Conservation (phyloP, 1,140 invertebrate genomes). For the Diachasmimorpha longicaudata region DNA sequence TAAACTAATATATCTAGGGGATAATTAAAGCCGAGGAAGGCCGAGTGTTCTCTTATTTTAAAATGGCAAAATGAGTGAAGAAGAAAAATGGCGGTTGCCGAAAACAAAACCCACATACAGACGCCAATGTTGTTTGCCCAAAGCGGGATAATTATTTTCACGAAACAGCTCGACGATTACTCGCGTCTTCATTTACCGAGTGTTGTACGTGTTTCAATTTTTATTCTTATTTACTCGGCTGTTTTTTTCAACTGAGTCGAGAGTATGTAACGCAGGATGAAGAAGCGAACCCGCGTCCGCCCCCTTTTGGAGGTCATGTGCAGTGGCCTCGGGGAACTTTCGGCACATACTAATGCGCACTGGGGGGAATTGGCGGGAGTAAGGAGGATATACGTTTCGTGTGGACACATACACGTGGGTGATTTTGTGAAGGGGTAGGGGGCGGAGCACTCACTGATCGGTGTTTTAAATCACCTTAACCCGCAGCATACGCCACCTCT, state of each 20-base stretch:
- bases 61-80: not conserved
- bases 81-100: not conserved
- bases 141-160: slow-evolving; percentile 54
- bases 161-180: slow-evolving; percentile 38
- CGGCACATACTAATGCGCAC: slow-evolving; percentile 6
- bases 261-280: not conserved
- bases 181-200: slow-evolving; percentile 54
- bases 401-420: not conserved
- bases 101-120: slow-evolving; percentile 1
- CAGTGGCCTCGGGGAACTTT: slow-evolving; percentile 40
- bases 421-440: slow-evolving; percentile 17
- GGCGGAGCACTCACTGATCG: slow-evolving; percentile 40
- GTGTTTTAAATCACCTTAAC: slow-evolving; percentile 56
- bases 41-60: not conserved
- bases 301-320: slow-evolving; percentile 29
- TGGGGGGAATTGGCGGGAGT: not conserved
- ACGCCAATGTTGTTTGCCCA: slow-evolving; percentile 29
- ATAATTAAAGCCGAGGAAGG: not conserved
- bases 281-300: slow-evolving; percentile 34
- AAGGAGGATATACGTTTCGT: not conserved
- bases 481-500: slow-evolving; percentile 18
- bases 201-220: slow-evolving; percentile 24
- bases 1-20: not conserved
- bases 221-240: slow-evolving; percentile 41
- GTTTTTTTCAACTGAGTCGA: not conserved